Evolutionary conservation across 2,888 invertebrate species (phyloP).

Genomic region (Piscicola geometra): DNA sequence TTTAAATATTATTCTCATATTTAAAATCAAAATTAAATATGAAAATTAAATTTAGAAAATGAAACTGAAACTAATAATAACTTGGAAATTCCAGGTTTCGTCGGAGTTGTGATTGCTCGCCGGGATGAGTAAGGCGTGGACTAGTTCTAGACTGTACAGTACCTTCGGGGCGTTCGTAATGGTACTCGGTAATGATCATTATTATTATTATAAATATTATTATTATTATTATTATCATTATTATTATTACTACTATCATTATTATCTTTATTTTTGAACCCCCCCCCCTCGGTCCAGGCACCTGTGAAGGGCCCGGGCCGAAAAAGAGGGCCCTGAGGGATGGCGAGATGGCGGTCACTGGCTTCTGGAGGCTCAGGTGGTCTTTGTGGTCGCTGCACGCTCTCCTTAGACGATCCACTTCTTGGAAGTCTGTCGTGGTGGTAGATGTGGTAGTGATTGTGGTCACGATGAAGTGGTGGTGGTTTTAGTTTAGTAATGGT

Average conservation of each 20-base stretch:
- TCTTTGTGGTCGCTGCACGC: constrained; percentile 56
- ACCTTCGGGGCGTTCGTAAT: constrained; percentile 8
- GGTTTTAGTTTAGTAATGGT: background rate
- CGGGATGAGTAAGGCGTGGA: constrained; percentile 87
- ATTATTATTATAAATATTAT: background rate
- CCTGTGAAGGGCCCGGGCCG: constrained; percentile 67
- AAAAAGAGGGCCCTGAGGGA: constrained; percentile 61
- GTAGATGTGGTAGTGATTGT: background rate
- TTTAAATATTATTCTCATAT: background rate
- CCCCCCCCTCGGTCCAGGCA: too few relatives aligned
- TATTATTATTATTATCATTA: too few relatives aligned
- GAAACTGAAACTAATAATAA: constrained; percentile 35
- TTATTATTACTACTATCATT: too few relatives aligned
- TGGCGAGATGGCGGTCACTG: constrained; percentile 10
- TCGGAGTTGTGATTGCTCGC: constrained; percentile 64
- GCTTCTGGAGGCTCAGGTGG: constrained; percentile 24
- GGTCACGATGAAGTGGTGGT: background rate
- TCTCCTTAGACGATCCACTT: constrained; percentile 62
- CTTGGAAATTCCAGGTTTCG: constrained; percentile 66
- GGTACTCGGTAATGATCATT: background rate
- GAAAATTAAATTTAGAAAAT: background rate
- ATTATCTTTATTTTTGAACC: too few relatives aligned
- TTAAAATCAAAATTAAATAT: background rate
- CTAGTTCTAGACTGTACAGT: constrained; percentile 60
- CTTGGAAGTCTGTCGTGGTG: constrained; percentile 49